Evolutionary conservation across 2,888 invertebrate genomes (phyloP).

Genomic region (Hermaeophaga mercurialis): DNA sequence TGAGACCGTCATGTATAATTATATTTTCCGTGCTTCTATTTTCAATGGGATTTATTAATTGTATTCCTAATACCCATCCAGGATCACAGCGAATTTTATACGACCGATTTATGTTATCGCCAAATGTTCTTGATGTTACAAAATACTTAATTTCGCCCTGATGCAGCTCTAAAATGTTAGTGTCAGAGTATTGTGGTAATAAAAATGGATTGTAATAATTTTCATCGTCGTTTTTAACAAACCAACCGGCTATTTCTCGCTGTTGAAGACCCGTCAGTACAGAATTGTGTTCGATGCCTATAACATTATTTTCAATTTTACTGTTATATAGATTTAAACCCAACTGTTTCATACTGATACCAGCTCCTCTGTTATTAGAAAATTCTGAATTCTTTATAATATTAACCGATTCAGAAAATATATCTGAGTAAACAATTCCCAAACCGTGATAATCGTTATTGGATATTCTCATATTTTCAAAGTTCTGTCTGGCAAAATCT

Average conservation of each 20-base stretch:
- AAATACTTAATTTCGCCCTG: slow-evolving; percentile 77
- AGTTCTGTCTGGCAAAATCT: slow-evolving; percentile 81
- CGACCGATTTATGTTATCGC: slow-evolving; percentile 63
- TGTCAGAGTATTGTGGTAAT: slow-evolving; percentile 68
- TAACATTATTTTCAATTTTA: slow-evolving; percentile 81
- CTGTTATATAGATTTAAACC: slow-evolving; percentile 81
- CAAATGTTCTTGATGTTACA: slow-evolving; percentile 70
- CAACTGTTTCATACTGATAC: slow-evolving; percentile 87
- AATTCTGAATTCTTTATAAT: slow-evolving; percentile 85
- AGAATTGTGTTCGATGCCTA: slow-evolving; percentile 93
- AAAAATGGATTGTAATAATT: slow-evolving; percentile 75
- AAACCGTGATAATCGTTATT: slow-evolving; percentile 93
- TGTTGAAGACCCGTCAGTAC: slow-evolving; percentile 82
- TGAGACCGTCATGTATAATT: slow-evolving; percentile 76
- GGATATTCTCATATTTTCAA: slow-evolving; percentile 79
- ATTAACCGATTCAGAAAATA: slow-evolving; percentile 84
- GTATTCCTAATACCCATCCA: slow-evolving; percentile 85
- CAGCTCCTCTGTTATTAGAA: slow-evolving; percentile 83
- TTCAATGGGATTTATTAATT: slow-evolving; percentile 88
- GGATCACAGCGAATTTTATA: slow-evolving; percentile 75
- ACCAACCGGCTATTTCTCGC: slow-evolving; percentile 92
- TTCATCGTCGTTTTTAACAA: slow-evolving; percentile 73
- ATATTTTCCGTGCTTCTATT: slow-evolving; percentile 87
- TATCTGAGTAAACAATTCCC: slow-evolving; percentile 92
- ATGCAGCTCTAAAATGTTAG: slow-evolving; percentile 44